Conservation (phyloP, 1,140 invertebrate genomes). For the Bombus confusus region DNA sequence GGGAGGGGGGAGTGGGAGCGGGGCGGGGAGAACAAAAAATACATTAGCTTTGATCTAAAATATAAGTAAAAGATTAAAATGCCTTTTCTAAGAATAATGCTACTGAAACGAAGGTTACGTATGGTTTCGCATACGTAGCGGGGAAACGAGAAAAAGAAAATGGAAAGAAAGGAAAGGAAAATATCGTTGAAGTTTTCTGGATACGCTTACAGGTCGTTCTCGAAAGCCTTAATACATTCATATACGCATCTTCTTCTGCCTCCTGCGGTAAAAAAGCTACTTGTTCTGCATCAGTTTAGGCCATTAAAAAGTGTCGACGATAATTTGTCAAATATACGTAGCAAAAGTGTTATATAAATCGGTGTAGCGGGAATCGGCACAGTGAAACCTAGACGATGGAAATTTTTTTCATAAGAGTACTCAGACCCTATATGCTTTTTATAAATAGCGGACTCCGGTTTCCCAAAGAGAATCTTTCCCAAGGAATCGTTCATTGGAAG, state of each 20-base stretch:
- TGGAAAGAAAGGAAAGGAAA: constrained; percentile 47
- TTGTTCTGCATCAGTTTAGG: constrained; percentile 45
- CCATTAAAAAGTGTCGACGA: constrained; percentile 40
- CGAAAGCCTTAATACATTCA: constrained; percentile 44
- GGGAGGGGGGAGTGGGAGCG: too few relatives aligned
- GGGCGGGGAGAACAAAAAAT: background rate
- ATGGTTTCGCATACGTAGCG: constrained; percentile 41
- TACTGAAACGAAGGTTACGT: constrained; percentile 53
- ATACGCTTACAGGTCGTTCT: constrained; percentile 43
- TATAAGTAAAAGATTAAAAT: constrained; percentile 63
- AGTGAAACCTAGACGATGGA: constrained; percentile 1
- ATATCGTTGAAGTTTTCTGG: constrained; percentile 50
- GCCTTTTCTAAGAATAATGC: constrained; percentile 48
- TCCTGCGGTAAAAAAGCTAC: constrained; percentile 69
- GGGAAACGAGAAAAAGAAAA: constrained; percentile 6
- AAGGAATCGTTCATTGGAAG: constrained; percentile 15
- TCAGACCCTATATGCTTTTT: background rate
- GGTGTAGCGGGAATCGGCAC: constrained; percentile 22
- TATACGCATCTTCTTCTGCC: constrained; percentile 39
- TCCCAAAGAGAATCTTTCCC: background rate
- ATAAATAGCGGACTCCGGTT: background rate
- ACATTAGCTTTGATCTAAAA: constrained; percentile 30
- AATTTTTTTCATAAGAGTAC: constrained; percentile 11
- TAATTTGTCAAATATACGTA: constrained; percentile 49
- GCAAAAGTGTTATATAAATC: constrained; percentile 53